These are phyloP conservation scores for Trochalopteron elliotii DNA, from an alignment of 2,113 vertebrate genomes.

Conservation along the genomic window DNA sequence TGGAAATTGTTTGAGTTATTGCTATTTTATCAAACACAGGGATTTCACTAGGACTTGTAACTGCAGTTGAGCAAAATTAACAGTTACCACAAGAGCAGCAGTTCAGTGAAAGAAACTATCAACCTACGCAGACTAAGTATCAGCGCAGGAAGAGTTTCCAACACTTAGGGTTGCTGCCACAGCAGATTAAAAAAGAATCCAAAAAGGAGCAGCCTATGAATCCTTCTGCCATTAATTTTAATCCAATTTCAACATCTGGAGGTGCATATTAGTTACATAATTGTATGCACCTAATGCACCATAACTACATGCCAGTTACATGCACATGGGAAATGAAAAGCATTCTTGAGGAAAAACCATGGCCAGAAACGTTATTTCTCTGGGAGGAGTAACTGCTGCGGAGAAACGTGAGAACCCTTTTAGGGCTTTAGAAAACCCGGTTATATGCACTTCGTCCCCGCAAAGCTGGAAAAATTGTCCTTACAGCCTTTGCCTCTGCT, in stretches of 20 bases:
- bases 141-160: not conserved
- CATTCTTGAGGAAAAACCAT: not conserved
- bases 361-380: not conserved
- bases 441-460: rapidly evolving
- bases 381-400: not conserved
- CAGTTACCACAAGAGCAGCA: not conserved
- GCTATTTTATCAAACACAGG: not conserved
- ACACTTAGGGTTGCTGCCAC: not conserved
- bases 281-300: too few species aligned
- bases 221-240: not conserved
- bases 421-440: not conserved
- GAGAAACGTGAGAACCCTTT: not conserved
- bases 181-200: not conserved
- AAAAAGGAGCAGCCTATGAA: not conserved
- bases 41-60: not conserved
- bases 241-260: not conserved
- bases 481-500: too few species aligned
- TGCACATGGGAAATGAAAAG: not conserved
- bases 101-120: not conserved
- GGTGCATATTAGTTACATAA: not conserved
- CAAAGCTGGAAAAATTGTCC: rapidly evolving
- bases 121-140: not conserved
- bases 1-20: not conserved
- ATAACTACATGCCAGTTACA: not conserved
- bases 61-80: not conserved